A percentile compares a stretch with the other conserved stretches of the same genome.
Evolutionary conservation across 1,140 invertebrate species (phyloP).

Genomic region (Anoplophora glabripennis): DNA sequence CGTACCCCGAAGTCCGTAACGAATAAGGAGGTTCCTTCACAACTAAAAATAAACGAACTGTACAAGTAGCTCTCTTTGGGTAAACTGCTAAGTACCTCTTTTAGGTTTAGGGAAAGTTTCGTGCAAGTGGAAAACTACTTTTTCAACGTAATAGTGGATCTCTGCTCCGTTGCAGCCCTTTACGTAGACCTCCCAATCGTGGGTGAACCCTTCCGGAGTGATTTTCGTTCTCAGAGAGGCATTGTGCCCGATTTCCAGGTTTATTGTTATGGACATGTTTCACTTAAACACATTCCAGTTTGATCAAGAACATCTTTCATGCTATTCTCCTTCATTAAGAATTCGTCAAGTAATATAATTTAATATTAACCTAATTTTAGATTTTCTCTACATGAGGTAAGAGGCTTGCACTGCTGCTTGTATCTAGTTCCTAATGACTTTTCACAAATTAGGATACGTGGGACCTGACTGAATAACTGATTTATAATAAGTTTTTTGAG

Average conservation of each 20-base stretch:
- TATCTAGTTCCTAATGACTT: neutral
- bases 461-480: neutral
- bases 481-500: neutral
- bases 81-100: constrained; percentile 59
- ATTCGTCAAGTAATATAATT: constrained; percentile 5
- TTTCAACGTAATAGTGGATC: constrained; percentile 90
- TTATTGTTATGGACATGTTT: constrained; percentile 73
- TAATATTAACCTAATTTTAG: constrained; percentile 32
- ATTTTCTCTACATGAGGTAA: constrained; percentile 27
- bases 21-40: constrained; percentile 89
- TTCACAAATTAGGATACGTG: neutral
- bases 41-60: constrained; percentile 57
- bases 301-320: constrained; percentile 24
- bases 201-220: constrained; percentile 87
- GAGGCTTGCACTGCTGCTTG: neutral
- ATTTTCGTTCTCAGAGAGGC: constrained; percentile 73
- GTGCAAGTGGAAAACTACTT: constrained; percentile 91
- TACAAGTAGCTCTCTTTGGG: neutral
- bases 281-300: constrained; percentile 21
- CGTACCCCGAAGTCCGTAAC: constrained; percentile 91
- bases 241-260: constrained; percentile 88
- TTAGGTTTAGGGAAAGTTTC: constrained; percentile 89
- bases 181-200: constrained; percentile 98
- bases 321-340: constrained; percentile 17
- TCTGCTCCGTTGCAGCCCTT: constrained; percentile 78